Evolutionary conservation across 2,113 vertebrate genomes (phyloP), one percentile per base, ranked within the genome.

Genomic region (Nothoprocta perdicaria): DNA sequence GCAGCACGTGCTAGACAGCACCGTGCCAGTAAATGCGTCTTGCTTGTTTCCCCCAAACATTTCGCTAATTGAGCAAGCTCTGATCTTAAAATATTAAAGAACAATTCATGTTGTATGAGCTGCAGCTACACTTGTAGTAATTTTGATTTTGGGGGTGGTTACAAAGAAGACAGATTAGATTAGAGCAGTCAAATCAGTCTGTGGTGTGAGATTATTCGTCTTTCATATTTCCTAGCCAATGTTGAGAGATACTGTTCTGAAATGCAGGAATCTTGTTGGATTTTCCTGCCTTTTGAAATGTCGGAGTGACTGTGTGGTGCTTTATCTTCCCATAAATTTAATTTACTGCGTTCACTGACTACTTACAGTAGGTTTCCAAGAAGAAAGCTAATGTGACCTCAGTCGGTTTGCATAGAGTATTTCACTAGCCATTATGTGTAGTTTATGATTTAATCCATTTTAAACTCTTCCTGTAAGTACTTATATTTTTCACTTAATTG

Each of bases 391-490:
- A 68, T 13, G 81, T 85, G 89, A 89, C 86, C 86, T 91, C 41
- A 23, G 60, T 12, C 4, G 5, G 27, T 89, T 87, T 89, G 90
- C 88, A 43, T 11, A 2, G 48, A 80, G 41, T 21, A 6, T 79
- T 71, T 76, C 90, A 53, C 14, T 46, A 46, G 86, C 65, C 84
- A 75, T 93, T 93, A 85, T 46, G 31, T 71, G 18, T 67, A 62
- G 33, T 74, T 93, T 91, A 95, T 80, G 86, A 85, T 92, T 89
- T 67, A 94, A 96, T 96, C 89, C 60, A 85, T 92, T 92, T 89
- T 14, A 81, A 94, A 93, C 41, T 16, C 84, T 95, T 96, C 92
- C 89, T 92, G 95, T 91, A 94, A 96, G 80, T 90, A 71, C 86
- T 89, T 91, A n/a, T 23, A 87, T 93, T 94, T 95, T 89, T 75